A percentile compares a stretch with the other conserved stretches of the same genome.
phyloP scores from a whole-genome alignment of 2,113 vertebrate species.

The Colaptes auratus region DNA sequence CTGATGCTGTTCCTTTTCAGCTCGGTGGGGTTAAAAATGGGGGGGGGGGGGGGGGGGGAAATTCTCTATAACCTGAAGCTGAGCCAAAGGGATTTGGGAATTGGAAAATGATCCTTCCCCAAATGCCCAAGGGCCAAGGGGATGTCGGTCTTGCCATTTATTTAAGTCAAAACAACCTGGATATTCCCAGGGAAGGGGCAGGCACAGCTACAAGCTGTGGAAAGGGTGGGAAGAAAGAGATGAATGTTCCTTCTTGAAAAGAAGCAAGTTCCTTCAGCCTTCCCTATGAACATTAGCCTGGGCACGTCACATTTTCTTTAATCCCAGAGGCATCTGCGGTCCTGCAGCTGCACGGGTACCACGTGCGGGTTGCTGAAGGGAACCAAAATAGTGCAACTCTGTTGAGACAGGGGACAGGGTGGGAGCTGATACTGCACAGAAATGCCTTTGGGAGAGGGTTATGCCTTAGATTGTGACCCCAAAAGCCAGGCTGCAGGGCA shows the following conservation, averaged over 20 bases:
- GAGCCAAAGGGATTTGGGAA: background rate
- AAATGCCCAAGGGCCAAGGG: background rate
- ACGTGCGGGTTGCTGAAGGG: background rate
- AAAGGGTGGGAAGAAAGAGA: background rate
- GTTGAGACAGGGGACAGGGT: background rate
- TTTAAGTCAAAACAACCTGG: background rate
- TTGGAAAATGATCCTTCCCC: background rate
- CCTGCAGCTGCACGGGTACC: background rate
- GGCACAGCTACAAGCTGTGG: background rate
- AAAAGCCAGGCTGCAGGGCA: fast-evolving
- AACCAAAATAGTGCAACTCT: background rate
- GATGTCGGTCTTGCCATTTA: background rate
- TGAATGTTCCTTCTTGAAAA: background rate
- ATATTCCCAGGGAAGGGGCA: background rate
- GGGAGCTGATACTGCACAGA: background rate
- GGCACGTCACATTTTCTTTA: background rate
- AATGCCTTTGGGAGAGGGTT: background rate
- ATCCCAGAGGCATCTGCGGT: background rate
- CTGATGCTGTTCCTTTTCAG: background rate
- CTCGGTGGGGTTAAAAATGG: fast-evolving
- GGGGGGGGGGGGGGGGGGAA: fast-evolving
- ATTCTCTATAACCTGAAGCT: background rate
- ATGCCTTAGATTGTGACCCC: background rate
- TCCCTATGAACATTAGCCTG: background rate
- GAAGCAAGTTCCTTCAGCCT: background rate